These are phyloP conservation scores for Bradynema listronoti DNA, from an alignment of 1,140 invertebrate genomes.

Conservation along the genomic window DNA sequence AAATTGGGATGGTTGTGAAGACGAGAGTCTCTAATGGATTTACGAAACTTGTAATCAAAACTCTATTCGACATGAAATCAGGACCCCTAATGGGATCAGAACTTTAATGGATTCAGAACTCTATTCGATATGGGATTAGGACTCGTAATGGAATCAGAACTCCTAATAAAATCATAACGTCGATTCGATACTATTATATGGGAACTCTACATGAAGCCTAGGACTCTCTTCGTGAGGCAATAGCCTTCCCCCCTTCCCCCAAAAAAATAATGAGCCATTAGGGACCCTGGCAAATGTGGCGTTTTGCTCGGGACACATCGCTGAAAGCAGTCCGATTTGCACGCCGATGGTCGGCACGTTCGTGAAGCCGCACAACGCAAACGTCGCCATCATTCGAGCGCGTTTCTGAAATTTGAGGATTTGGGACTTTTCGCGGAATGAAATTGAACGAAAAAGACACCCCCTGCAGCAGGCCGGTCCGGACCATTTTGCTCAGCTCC, in stretches of 20 bases:
- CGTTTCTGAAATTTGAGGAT: conserved; percentile 58
- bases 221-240: neutral
- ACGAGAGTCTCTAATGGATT: no score
- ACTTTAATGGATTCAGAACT: no score
- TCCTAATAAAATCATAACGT: conserved; percentile 7
- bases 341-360: conserved; percentile 83
- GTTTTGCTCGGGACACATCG: conserved; percentile 43
- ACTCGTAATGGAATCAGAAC: neutral
- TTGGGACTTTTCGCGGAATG: no score
- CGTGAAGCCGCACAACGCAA: conserved; percentile 85
- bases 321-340: conserved; percentile 65
- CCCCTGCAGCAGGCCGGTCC: conserved; percentile 47
- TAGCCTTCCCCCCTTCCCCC: neutral
- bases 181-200: conserved; percentile 25
- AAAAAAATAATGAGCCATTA: conserved; percentile 8
- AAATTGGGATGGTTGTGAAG: neutral
- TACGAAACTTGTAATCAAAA: no score
- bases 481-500: conserved; percentile 58
- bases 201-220: conserved; percentile 1
- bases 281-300: conserved; percentile 34
- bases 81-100: no score
- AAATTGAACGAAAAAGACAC: conserved; percentile 64
- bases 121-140: neutral
- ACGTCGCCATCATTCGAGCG: conserved; percentile 77
- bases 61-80: no score